Evolutionary conservation across 2,797 vertebrate genomes (phyloP).

Genomic region (Coranthus polyacanthus): DNA sequence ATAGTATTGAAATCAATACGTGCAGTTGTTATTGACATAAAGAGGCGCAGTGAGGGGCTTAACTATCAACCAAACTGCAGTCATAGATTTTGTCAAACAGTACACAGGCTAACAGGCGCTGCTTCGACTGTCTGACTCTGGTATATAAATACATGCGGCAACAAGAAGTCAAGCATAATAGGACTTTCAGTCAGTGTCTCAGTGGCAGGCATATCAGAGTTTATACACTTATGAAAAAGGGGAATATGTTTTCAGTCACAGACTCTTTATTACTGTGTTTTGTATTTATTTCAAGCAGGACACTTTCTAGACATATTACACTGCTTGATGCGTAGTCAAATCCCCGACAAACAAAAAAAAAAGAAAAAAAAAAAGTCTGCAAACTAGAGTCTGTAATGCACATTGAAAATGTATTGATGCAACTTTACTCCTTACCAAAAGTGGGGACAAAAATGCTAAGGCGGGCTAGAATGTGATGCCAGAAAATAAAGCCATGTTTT

Average conservation of each 20-base stretch:
- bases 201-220: too few species aligned
- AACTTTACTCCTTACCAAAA: constrained; percentile 15
- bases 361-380: too few species aligned
- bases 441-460: background rate
- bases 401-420: background rate
- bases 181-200: too few species aligned
- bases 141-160: background rate
- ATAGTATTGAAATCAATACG: constrained; percentile 10
- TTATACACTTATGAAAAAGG: constrained; percentile 11
- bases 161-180: background rate
- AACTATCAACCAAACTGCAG: background rate
- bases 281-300: constrained; percentile 19
- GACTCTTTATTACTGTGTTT: constrained; percentile 8
- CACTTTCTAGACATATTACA: constrained; percentile 20
- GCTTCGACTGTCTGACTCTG: background rate
- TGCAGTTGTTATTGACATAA: background rate
- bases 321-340: constrained; percentile 4
- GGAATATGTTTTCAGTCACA: background rate
- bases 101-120: background rate
- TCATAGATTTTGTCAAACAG: background rate
- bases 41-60: background rate
- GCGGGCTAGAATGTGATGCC: background rate
- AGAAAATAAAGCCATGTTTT: background rate
- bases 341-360: too few species aligned
- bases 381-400: background rate